Conservation (phyloP, 2,888 invertebrate genomes). For the Tigriopus californicus region DNA sequence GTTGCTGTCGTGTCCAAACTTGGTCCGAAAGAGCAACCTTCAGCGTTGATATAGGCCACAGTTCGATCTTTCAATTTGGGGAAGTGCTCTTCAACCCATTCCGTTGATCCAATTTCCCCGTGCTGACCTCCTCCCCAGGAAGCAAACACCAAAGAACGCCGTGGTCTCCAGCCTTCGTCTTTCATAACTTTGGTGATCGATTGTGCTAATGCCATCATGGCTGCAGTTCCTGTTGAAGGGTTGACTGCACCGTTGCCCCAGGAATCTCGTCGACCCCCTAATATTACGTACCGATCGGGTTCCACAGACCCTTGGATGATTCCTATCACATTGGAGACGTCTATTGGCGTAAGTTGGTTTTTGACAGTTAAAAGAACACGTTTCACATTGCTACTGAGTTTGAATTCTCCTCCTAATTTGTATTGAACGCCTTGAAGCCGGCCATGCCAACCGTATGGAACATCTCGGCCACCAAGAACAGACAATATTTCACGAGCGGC, state of each 20-base stretch:
- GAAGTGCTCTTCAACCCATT: conserved; percentile 7
- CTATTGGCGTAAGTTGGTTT: not conserved
- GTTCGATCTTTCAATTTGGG: conserved; percentile 5
- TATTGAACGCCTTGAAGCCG: not conserved
- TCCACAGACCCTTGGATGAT: conserved; percentile 17
- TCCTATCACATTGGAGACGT: conserved; percentile 18
- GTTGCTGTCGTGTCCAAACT: not conserved
- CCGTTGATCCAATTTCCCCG: conserved; percentile 1
- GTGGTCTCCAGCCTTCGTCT: conserved; percentile 3
- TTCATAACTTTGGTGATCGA: not conserved
- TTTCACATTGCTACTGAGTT: not conserved
- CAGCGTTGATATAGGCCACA: conserved; percentile 1
- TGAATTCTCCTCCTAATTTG: conserved; percentile 3
- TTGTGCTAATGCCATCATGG: not conserved
- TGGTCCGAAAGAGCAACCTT: not conserved
- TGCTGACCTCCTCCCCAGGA: not conserved
- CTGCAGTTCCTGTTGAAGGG: not conserved
- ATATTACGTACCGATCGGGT: conserved; percentile 18
- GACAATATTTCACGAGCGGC: conserved; percentile 12
- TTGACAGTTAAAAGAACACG: not conserved
- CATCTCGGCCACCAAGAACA: conserved; percentile 1
- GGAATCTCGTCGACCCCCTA: conserved; percentile 6
- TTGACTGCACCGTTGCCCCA: not conserved
- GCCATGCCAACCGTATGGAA: conserved; percentile 9
- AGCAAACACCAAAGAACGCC: not conserved